Evolutionary conservation across 2,888 invertebrate genomes (phyloP).

Genomic region (Boloria selene): DNA sequence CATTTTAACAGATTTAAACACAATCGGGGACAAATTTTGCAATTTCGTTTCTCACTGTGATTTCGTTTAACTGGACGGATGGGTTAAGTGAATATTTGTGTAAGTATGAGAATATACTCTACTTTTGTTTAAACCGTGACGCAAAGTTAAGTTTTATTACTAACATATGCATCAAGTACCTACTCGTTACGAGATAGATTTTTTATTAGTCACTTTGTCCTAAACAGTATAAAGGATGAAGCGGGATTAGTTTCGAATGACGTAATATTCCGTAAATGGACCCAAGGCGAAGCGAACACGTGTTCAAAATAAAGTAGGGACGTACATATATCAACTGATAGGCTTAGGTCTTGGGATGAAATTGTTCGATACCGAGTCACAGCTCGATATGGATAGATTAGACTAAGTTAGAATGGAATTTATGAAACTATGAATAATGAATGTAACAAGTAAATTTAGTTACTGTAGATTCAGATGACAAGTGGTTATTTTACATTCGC

Average conservation of each 20-base stretch:
- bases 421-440: neutral
- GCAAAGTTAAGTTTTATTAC: neutral
- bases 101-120: conserved; percentile 1
- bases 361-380: conserved; percentile 16
- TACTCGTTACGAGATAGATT: conserved; percentile 20
- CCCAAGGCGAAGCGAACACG: conserved; percentile 33
- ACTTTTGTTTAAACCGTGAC: neutral
- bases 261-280: conserved; percentile 43
- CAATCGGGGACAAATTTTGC: conserved; percentile 3
- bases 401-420: neutral
- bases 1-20: conserved; percentile 11
- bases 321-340: conserved; percentile 16
- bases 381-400: neutral
- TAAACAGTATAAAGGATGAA: conserved; percentile 40
- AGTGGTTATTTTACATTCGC: neutral
- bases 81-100: neutral
- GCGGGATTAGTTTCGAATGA: conserved; percentile 44
- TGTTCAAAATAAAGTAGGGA: conserved; percentile 30
- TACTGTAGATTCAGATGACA: conserved; percentile 1
- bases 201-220: conserved; percentile 26
- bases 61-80: neutral
- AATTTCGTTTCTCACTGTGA: conserved; percentile 3
- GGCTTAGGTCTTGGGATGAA: neutral
- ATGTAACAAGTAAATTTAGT: neutral
- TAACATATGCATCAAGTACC: conserved; percentile 10